phyloP scores from a whole-genome alignment of 1,140 invertebrate genomes.

The Aethina tumida region DNA sequence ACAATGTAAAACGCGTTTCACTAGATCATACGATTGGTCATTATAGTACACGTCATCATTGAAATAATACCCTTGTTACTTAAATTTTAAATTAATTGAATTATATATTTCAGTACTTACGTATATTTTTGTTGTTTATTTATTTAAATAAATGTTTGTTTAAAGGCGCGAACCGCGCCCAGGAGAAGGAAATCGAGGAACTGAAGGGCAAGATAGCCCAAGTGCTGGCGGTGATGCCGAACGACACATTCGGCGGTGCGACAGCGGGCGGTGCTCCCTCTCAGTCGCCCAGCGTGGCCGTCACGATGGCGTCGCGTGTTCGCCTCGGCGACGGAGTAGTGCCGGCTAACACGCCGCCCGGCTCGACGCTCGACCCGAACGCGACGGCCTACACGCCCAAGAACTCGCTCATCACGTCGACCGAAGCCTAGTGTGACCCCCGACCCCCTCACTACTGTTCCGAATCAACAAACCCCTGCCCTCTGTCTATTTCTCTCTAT shows the following conservation, averaged over 20 bases:
- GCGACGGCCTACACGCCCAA: slow-evolving; percentile 87
- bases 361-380: slow-evolving; percentile 79
- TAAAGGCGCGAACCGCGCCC: slow-evolving; percentile 62
- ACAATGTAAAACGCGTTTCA: too few relatives aligned
- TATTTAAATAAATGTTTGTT: slow-evolving; percentile 21
- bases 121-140: slow-evolving; percentile 8
- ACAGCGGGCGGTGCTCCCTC: slow-evolving; percentile 24
- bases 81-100: too few relatives aligned
- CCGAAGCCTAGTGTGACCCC: slow-evolving; percentile 38
- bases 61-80: too few relatives aligned
- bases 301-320: slow-evolving; percentile 48
- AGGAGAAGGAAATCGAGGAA: slow-evolving; percentile 85
- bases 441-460: too few relatives aligned
- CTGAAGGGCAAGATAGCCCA: slow-evolving; percentile 85
- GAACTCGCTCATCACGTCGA: slow-evolving; percentile 43
- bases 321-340: slow-evolving; percentile 35
- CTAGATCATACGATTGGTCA: too few relatives aligned
- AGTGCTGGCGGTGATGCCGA: slow-evolving; percentile 83
- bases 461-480: too few relatives aligned
- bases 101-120: background rate
- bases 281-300: slow-evolving; percentile 27
- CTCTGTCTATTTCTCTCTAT: too few relatives aligned
- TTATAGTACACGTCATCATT: too few relatives aligned
- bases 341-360: slow-evolving; percentile 32
- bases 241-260: slow-evolving; percentile 48